Evolutionary conservation across 2,888 invertebrate species (phyloP).

Genomic region (Melieria picta): DNA sequence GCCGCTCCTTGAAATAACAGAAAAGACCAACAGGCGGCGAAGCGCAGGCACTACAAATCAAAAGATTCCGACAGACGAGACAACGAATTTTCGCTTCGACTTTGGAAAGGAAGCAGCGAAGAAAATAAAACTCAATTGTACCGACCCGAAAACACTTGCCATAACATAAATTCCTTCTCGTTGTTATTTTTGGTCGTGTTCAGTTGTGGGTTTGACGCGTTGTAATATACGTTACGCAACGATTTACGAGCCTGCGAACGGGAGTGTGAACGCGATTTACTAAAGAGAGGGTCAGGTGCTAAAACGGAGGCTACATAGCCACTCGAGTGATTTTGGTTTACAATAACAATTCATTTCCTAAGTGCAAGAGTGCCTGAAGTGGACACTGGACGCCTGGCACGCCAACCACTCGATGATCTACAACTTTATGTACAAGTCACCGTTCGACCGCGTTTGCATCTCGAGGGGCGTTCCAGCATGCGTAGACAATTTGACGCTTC

Average conservation of each 20-base stretch:
- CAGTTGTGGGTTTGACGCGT: constrained; percentile 29
- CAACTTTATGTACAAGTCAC: constrained; percentile 35
- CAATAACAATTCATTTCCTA: constrained; percentile 54
- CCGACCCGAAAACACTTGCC: constrained; percentile 23
- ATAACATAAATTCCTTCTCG: constrained; percentile 22
- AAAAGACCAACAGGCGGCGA: neutral
- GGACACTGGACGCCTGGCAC: constrained; percentile 33
- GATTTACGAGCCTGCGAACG: too few species aligned
- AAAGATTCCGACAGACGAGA: constrained; percentile 9
- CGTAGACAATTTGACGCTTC: constrained; percentile 64
- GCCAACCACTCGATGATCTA: constrained; percentile 52
- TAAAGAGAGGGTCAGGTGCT: constrained; percentile 47
- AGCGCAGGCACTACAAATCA: constrained; percentile 3
- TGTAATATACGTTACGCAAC: neutral
- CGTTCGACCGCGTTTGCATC: too few species aligned
- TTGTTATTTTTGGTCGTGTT: constrained; percentile 32
- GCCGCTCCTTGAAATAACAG: constrained; percentile 31
- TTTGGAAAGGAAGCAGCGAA: neutral
- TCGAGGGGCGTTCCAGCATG: constrained; percentile 32
- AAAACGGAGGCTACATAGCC: constrained; percentile 41
- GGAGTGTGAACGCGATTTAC: neutral
- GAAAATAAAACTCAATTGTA: neutral
- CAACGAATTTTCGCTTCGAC: neutral
- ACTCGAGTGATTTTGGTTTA: constrained; percentile 54
- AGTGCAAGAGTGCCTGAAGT: constrained; percentile 40